Evolutionary conservation across 2,797 vertebrate species (phyloP).

Genomic region (Triplophysa yarkandensis): DNA sequence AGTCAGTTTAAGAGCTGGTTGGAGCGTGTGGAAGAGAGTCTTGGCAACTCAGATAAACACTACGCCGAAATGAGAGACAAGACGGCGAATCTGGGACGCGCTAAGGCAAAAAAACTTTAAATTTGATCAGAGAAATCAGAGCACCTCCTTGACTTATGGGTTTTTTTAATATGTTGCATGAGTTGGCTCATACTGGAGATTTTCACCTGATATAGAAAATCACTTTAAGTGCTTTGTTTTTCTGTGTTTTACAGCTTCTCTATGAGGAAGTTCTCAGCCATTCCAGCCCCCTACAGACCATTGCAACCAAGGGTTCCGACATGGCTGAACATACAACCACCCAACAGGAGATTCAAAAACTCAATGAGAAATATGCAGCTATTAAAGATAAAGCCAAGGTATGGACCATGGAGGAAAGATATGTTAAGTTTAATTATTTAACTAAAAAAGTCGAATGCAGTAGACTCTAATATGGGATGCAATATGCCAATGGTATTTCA

Average conservation of each 20-base stretch:
- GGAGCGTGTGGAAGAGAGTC: constrained; percentile 85
- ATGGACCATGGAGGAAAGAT: constrained; percentile 20
- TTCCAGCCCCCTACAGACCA: constrained; percentile 86
- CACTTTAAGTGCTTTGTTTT: not conserved
- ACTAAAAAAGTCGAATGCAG: not conserved
- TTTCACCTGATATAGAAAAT: not conserved
- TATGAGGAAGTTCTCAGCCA: constrained; percentile 94
- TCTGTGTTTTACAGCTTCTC: constrained; percentile 78
- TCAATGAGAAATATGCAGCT: constrained; percentile 82
- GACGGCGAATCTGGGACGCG: constrained; percentile 85
- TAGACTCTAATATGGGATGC: not conserved
- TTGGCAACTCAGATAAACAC: constrained; percentile 82
- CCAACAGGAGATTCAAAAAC: constrained; percentile 89
- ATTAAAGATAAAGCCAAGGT: constrained; percentile 90
- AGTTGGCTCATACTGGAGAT: not conserved
- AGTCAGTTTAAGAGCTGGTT: constrained; percentile 92
- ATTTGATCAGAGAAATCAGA: not conserved
- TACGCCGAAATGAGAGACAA: constrained; percentile 92
- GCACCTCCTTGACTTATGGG: not conserved
- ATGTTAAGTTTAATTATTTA: not conserved
- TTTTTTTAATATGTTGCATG: not conserved
- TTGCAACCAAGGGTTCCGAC: constrained; percentile 87
- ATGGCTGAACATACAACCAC: constrained; percentile 90
- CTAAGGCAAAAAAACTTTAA: constrained; percentile 78
- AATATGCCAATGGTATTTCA: constrained; percentile 62